A percentile compares a stretch with the other conserved stretches of the same genome.
Evolutionary conservation across 1,140 invertebrate species (phyloP).

Genomic region (Stenopsyche tienmushanensis): DNA sequence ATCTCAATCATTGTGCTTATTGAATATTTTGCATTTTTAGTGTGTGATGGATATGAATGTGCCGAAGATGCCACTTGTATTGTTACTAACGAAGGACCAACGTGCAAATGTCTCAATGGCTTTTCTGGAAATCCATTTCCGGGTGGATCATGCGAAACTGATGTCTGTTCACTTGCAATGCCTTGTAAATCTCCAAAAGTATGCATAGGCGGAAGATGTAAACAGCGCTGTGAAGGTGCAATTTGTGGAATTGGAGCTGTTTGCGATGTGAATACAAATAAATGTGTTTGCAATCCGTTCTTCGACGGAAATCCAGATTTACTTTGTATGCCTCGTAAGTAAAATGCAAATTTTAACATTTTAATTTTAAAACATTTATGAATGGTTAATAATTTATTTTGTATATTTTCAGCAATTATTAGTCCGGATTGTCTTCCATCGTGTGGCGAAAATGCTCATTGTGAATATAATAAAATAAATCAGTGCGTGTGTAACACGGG

Average conservation of each 20-base stretch:
- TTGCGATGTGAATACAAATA: conserved; percentile 76
- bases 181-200: conserved; percentile 77
- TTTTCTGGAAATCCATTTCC: conserved; percentile 88
- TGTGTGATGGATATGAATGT: conserved; percentile 79
- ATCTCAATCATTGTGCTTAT: not conserved
- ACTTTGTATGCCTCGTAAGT: conserved; percentile 89
- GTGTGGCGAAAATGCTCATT: conserved; percentile 83
- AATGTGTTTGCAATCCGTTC: conserved; percentile 82
- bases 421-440: conserved; percentile 76
- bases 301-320: conserved; percentile 87
- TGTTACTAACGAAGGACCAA: conserved; percentile 79
- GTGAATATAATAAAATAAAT: conserved; percentile 76
- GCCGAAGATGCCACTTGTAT: conserved; percentile 83
- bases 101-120: conserved; percentile 83
- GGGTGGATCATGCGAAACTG: conserved; percentile 77
- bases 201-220: conserved; percentile 82
- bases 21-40: conserved; percentile 48
- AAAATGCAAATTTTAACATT: conserved; percentile 10
- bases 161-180: conserved; percentile 73
- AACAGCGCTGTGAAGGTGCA: conserved; percentile 79
- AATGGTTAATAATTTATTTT: conserved; percentile 13
- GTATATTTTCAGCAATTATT: conserved; percentile 66
- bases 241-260: conserved; percentile 77
- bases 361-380: conserved; percentile 1
- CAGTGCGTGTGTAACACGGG: conserved; percentile 83